These are phyloP conservation scores for Pseudomyrmex cubaensis DNA, from an alignment of 1,140 invertebrate genomes.

Conservation along the genomic window DNA sequence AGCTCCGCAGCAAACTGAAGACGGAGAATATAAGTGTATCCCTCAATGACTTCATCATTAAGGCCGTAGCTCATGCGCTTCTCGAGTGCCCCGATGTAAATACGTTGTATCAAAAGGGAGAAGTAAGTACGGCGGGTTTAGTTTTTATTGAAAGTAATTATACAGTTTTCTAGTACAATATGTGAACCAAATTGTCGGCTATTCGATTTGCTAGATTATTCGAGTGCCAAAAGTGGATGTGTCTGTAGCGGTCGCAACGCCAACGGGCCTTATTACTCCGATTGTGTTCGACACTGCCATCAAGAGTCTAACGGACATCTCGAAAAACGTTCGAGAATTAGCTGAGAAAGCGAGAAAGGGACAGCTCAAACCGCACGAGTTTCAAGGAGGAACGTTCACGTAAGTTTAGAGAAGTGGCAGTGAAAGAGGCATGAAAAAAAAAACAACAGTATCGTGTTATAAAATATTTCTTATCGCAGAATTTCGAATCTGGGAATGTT, in stretches of 20 bases:
- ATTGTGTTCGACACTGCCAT: conserved; percentile 97
- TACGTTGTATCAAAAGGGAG: conserved; percentile 80
- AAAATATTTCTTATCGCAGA: conserved; percentile 80
- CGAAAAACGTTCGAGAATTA: conserved; percentile 92
- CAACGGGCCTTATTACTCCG: conserved; percentile 98
- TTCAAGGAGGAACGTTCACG: conserved; percentile 93
- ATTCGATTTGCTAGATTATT: conserved; percentile 86
- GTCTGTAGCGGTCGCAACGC: conserved; percentile 98
- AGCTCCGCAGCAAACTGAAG: conserved; percentile 87
- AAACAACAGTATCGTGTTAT: neutral
- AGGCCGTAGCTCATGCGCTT: conserved; percentile 96
- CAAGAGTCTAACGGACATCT: conserved; percentile 96
- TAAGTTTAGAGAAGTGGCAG: conserved; percentile 62
- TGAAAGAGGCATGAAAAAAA: neutral
- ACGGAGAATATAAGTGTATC: conserved; percentile 94
- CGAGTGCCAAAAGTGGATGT: conserved; percentile 92
- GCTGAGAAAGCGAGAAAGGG: conserved; percentile 96
- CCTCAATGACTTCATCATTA: conserved; percentile 98
- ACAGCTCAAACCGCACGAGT: conserved; percentile 98
- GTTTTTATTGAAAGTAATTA: neutral
- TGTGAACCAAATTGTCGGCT: neutral
- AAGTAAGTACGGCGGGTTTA: conserved; percentile 42
- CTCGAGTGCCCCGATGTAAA: conserved; percentile 97
- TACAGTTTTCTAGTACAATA: no score
- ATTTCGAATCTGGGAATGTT: conserved; percentile 99